Evolutionary conservation across 2,113 vertebrate species (phyloP), one percentile per base, ranked within the genome.

Genomic region (Sinocyclocheilus rhinocerous): DNA sequence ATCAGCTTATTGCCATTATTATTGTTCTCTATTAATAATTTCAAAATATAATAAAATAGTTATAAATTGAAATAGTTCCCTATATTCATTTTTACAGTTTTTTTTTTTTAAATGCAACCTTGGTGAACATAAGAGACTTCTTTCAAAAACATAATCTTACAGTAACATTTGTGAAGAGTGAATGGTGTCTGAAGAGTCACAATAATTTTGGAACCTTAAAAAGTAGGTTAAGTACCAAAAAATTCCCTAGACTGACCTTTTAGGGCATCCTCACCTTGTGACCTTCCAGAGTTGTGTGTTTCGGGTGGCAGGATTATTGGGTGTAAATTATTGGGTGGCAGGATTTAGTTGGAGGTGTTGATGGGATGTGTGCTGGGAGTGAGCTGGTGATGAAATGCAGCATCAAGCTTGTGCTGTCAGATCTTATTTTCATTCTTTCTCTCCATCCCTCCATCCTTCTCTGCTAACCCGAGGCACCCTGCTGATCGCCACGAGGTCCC

Each of bases 301-400:
- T 57, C 29, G 2, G 52, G 20, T n/a, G n/a, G n/a, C n/a, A n/a
- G n/a, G n/a, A n/a, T n/a, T n/a, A n/a, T n/a, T n/a, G n/a, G n/a
- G n/a, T n/a, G n/a, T n/a, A n/a, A 79, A 79, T 63, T 61, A 81
- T 65, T 24, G 12, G 13, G 73, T 3, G 3, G n/a, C n/a, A 76
- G 78, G 78, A 42, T 80, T 80, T 80, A 63, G 57, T 45, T 39
- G 57, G 13, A 26, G 20, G 57, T 45, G 33, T 80, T 80, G 20
- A 80, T 22, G 4, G 5, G 85, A 73, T 45, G 67, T 86, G 69
- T 61, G 50, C 18, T 57, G 29, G 52, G 11, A 57, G 55, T 79
- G 77, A 61, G 77, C 55, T 79, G 55, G 52, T 39, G 50, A 76
- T 76, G 73, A 76, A 76, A 76, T 33, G 11, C 52, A 6, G 57